phyloP scores from a whole-genome alignment of 2,888 invertebrate species.

The Archaeoteleia sp. region DNA sequence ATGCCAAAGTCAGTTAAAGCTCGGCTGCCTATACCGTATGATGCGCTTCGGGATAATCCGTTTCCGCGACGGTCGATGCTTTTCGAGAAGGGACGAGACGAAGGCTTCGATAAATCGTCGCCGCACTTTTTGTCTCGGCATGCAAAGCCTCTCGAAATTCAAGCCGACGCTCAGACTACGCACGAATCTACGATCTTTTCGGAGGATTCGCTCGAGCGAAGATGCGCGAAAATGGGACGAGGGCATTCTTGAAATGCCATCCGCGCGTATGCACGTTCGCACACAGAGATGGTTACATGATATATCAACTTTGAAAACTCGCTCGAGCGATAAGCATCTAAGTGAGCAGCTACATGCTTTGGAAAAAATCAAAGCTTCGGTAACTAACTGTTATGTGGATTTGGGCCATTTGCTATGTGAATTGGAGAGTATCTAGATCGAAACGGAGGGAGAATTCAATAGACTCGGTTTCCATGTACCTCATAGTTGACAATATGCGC shows the following conservation, averaged over 20 bases:
- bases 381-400: constrained; percentile 3
- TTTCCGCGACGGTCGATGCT: constrained; percentile 49
- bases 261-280: too few relatives aligned
- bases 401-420: constrained; percentile 11
- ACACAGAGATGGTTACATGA: too few relatives aligned
- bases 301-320: neutral
- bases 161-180: too few relatives aligned
- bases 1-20: constrained; percentile 46
- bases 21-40: constrained; percentile 4
- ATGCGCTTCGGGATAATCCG: constrained; percentile 55
- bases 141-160: constrained; percentile 12
- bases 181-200: too few relatives aligned
- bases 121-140: constrained; percentile 1
- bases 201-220: too few relatives aligned
- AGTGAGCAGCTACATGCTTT: neutral
- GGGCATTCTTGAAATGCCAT: too few relatives aligned
- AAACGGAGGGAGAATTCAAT: too few relatives aligned
- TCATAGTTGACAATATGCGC: too few relatives aligned
- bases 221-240: too few relatives aligned
- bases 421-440: neutral
- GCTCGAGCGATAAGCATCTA: neutral
- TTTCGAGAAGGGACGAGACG: constrained; percentile 14
- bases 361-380: neutral
- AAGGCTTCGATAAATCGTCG: constrained; percentile 12
- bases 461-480: too few relatives aligned